A percentile compares a stretch with the other conserved stretches of the same genome.
Conservation (phyloP, 2,888 invertebrate species). For the Mesorhabditis sp. region DNA sequence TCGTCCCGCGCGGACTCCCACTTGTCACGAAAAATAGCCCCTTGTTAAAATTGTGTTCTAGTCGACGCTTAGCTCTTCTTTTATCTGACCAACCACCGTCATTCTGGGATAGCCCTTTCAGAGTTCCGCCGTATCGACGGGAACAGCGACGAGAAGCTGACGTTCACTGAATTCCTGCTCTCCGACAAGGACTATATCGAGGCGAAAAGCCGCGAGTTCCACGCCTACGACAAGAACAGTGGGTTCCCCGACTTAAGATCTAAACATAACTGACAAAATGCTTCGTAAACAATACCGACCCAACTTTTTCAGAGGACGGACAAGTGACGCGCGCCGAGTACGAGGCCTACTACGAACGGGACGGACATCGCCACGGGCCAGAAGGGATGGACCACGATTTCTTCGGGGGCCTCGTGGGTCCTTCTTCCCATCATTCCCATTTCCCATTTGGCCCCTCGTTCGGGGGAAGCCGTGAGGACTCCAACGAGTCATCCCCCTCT, state of each 20-base stretch:
- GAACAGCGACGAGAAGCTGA: constrained; percentile 42
- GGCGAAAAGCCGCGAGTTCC: constrained; percentile 26
- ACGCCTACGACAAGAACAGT: constrained; percentile 30
- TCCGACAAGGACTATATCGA: constrained; percentile 50
- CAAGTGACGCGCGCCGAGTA: constrained; percentile 45
- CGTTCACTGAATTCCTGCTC: constrained; percentile 52
- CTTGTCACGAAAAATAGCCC: not conserved
- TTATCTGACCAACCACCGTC: too few species aligned
- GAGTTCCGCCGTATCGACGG: constrained; percentile 50
- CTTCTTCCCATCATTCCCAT: not conserved
- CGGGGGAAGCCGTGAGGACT: too few species aligned
- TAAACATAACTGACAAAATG: not conserved
- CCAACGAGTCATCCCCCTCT: not conserved
- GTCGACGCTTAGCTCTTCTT: not conserved
- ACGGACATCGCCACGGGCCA: not conserved
- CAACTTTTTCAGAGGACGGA: constrained; percentile 33
- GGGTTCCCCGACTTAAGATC: not conserved
- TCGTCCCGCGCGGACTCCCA: too few species aligned
- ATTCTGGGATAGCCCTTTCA: constrained; percentile 15
- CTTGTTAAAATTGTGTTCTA: not conserved
- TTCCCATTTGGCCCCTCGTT: not conserved
- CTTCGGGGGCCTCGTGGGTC: not conserved
- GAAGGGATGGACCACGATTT: not conserved
- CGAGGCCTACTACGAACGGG: constrained; percentile 37
- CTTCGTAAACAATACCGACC: not conserved